Base-by-base conservation (phyloP, 1,140 invertebrate genomes). In the Globodera ellingtonae region DNA sequence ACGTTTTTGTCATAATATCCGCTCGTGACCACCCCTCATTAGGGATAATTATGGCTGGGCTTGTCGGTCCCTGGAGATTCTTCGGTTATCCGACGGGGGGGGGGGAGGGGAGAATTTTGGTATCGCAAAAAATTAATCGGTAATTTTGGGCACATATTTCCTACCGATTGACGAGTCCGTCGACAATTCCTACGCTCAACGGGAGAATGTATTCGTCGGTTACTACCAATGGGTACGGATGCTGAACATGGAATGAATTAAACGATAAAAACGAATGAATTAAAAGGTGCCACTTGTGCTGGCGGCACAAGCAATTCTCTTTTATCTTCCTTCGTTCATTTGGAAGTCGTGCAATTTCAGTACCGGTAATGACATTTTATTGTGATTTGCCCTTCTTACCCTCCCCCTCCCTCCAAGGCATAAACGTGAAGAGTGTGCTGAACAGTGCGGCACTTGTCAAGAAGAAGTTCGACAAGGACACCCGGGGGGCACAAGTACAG, bases 181-280 rank as follows among this genome's bases (percentile, higher is more conserved):
- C 56, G 83, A 87, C 52, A 73, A 80, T 15, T 80, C 84, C 24
- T 86, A 85, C 84, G 78, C 79, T 44, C 79, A 87, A 72, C 72
- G 83, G 48, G 82, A 83, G 70, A 77, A 81, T 72, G 76, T 73
- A 62, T 72, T 81, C 75, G 78, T 90, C 62, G 86, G 85, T 62
- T 92, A 92, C 84, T 92, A 92, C 82, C 91, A 92, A 80, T 92
- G 91, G 91, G 90, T 91, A 46, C 73, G 69, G 10, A n/a, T 21
- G 13, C 21, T 18, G 7, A 18, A 44, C 9, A 91, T 91, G 10
- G 88, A 91, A 78, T 9, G 2, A 50, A 79, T 4, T 10, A 10
- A 78, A 59, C 13, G 13, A 6, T 48, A 15, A 59, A 65, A 56
- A 10, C 21, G 0, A 77, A 35, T 76, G 15, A n/a, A 18, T 77